phyloP scores from a whole-genome alignment of 2,888 invertebrate genomes.

The Ypsolopha sequella region DNA sequence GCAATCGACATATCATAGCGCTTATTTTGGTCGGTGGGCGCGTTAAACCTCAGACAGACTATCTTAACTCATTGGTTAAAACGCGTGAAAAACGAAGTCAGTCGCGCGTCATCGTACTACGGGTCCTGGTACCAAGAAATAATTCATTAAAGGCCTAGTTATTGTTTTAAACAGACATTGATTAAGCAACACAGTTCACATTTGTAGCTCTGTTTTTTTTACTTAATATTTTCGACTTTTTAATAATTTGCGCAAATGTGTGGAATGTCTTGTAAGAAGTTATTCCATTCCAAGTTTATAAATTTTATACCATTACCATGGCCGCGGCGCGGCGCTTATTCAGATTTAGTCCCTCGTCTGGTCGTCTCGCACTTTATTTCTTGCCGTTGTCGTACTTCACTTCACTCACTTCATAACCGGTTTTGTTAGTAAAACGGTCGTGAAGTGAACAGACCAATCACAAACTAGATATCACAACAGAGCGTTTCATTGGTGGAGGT shows the following conservation, averaged over 20 bases:
- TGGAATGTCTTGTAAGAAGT: not conserved
- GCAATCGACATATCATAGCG: too few relatives aligned
- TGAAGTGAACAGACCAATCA: slow-evolving; percentile 50
- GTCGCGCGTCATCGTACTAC: too few relatives aligned
- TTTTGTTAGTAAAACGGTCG: slow-evolving; percentile 62
- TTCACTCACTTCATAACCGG: slow-evolving; percentile 48
- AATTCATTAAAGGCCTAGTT: not conserved
- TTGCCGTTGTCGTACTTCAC: slow-evolving; percentile 13
- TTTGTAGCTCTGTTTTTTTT: not conserved
- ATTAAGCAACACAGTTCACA: not conserved
- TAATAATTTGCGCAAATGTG: not conserved
- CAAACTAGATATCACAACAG: slow-evolving; percentile 26
- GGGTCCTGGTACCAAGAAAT: too few relatives aligned
- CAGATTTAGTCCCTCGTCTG: slow-evolving; percentile 53
- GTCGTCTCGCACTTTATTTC: slow-evolving; percentile 44
- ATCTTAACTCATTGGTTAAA: too few relatives aligned
- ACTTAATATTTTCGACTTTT: not conserved
- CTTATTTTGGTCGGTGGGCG: too few relatives aligned
- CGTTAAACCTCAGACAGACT: too few relatives aligned
- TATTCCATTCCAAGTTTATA: not conserved
- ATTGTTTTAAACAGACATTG: not conserved
- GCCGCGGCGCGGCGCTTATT: slow-evolving; percentile 31
- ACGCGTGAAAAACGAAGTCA: too few relatives aligned
- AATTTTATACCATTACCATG: not conserved
- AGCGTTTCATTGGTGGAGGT: slow-evolving; percentile 59